Base-by-base conservation (phyloP, 2,113 vertebrate genomes). In the Tyto alba region DNA sequence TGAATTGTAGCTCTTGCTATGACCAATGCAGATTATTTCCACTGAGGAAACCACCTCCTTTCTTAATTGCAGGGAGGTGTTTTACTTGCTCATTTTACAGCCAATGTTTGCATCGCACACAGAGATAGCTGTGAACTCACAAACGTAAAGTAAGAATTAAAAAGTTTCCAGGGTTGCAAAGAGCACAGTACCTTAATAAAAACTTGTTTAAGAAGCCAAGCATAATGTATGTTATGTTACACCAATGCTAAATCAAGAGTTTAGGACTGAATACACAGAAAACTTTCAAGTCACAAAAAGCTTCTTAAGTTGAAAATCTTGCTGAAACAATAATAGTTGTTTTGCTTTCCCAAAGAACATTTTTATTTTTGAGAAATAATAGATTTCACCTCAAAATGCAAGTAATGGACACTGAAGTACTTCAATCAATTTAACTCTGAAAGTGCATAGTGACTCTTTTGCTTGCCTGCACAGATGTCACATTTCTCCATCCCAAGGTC, bases 1-100 rank as follows among this genome's bases (percentile, higher is more conserved):
- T 83, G 78, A 93, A 95, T 74, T 74, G 77, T 60, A 96, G 87
- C 52, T 96, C 79, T 96, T 92, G 81, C 45, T 85, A 78, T 64
- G 48, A 66, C 84, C 79, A 85, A 59, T 66, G 56, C 38, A 73
- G 50, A 84, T 77, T 59, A 83, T 88, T 92, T 89, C 82, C 66
- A 93, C n/a, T 60, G 83, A 93, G 92, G 91, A 97, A 97, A 94
- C 43, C 74, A 73, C 89, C 69, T 57, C 77, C 88, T 95, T 87
- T 94, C 90, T 95, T 93, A 93, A 94, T 89, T 87, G 82, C 26
- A 94, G 73, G 60, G 79, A 90, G 55, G 82, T 69, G 85, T 69
- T 80, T 76, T 20, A 55, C 79, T 50, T 64, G 41, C 74, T 81
- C 41, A 20, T 72, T 95, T 96, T 89, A 91, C 8, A 1, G 45